A percentile compares a stretch with the other conserved stretches of the same genome.
phyloP scores from a whole-genome alignment of 1,140 invertebrate genomes.

The Zelostemma sp. region DNA sequence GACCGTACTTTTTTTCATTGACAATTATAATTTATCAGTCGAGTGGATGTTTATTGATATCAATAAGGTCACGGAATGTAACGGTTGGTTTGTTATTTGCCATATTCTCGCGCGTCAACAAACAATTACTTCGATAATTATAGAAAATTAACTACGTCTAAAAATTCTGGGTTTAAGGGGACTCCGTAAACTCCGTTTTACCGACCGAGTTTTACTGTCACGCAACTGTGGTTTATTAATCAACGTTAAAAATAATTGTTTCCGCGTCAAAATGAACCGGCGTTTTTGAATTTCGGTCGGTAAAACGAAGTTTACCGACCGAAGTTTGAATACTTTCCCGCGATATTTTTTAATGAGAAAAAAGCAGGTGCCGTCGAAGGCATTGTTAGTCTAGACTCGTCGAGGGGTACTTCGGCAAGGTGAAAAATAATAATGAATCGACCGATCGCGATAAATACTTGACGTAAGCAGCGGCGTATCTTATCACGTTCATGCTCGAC shows the following conservation, averaged over 20 bases:
- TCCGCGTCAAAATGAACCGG: too few relatives aligned
- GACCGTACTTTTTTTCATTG: too few relatives aligned
- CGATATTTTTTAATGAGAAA: neutral
- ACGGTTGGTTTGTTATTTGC: neutral
- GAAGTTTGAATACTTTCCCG: neutral
- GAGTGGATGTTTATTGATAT: neutral
- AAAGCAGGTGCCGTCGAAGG: neutral
- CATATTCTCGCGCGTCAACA: neutral
- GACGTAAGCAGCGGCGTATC: conserved; percentile 9
- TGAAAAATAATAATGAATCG: neutral
- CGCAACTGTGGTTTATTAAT: neutral
- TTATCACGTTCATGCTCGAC: conserved; percentile 4
- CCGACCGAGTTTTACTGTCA: neutral
- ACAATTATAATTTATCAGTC: neutral
- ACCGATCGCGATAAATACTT: conserved; percentile 10
- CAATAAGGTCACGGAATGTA: neutral
- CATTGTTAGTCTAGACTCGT: neutral
- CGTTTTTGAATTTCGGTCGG: too few relatives aligned
- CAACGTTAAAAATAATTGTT: too few relatives aligned
- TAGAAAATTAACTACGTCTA: neutral
- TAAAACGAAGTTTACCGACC: too few relatives aligned
- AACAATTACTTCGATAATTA: neutral
- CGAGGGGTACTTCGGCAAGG: neutral
- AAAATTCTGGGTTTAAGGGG: too few relatives aligned
- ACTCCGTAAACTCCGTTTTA: too few relatives aligned